These are phyloP conservation scores for Cremastinae sp. DNA, from an alignment of 2,888 invertebrate species.

Conservation along the genomic window DNA sequence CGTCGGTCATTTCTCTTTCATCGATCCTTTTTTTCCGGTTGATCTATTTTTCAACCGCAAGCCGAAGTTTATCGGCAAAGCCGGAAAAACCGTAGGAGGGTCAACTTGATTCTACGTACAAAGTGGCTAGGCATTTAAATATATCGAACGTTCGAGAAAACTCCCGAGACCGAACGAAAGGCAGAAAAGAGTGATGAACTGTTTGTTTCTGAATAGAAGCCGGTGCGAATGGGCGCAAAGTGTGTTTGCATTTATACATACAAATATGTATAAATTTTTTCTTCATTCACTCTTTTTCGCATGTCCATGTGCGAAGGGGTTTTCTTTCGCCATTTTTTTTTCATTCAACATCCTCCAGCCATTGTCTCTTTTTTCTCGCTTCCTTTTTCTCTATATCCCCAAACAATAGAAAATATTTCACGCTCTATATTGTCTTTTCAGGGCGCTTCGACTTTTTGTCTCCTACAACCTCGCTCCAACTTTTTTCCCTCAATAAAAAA, in stretches of 20 bases:
- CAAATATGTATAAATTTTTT: not conserved
- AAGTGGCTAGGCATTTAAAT: slow-evolving; percentile 61
- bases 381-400: slow-evolving; percentile 40
- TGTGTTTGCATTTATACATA: not conserved
- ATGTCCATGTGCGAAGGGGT: slow-evolving; percentile 19
- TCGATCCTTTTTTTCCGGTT: too few relatives aligned
- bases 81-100: slow-evolving; percentile 24
- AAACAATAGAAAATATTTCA: slow-evolving; percentile 61
- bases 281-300: not conserved
- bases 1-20: too few relatives aligned
- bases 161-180: not conserved
- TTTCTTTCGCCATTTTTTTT: slow-evolving; percentile 38
- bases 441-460: slow-evolving; percentile 8
- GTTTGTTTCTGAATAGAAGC: slow-evolving; percentile 56
- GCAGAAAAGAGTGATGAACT: slow-evolving; percentile 52
- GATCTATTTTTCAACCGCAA: not conserved
- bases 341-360: slow-evolving; percentile 21
- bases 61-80: slow-evolving; percentile 22
- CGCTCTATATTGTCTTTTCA: slow-evolving; percentile 49
- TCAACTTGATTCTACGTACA: slow-evolving; percentile 39
- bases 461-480: not conserved
- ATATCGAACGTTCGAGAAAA: slow-evolving; percentile 60
- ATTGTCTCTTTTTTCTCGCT: slow-evolving; percentile 37
- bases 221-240: not conserved
- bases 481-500: slow-evolving; percentile 10